A percentile compares a stretch with the other conserved stretches of the same genome.
Conservation (phyloP, 2,888 invertebrate species). For the Drosophila villosipedis region DNA sequence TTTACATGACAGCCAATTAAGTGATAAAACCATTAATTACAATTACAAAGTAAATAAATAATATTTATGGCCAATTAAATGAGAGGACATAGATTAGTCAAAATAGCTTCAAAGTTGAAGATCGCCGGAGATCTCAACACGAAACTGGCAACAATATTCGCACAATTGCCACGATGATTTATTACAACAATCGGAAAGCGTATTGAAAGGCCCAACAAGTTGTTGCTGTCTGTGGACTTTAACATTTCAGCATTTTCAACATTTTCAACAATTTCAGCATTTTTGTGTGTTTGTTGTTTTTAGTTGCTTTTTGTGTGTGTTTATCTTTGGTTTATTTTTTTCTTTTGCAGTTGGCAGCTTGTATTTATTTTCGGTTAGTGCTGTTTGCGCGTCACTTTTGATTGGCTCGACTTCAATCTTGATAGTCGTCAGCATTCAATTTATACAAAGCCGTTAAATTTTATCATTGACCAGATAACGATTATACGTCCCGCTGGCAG, state of each 20-base stretch:
- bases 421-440: conserved; percentile 31
- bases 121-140: conserved; percentile 4
- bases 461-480: conserved; percentile 33
- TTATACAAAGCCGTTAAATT: conserved; percentile 26
- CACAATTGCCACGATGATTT: conserved; percentile 51
- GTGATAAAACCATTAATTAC: conserved; percentile 36
- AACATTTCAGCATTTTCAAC: conserved; percentile 5
- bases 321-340: background rate
- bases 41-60: conserved; percentile 8
- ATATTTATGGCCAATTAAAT: conserved; percentile 36
- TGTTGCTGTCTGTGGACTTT: conserved; percentile 13
- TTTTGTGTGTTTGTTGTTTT: conserved; percentile 3
- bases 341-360: conserved; percentile 13
- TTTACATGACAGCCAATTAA: conserved; percentile 53
- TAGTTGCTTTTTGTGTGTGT: background rate
- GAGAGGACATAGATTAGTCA: conserved; percentile 19
- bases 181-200: conserved; percentile 42
- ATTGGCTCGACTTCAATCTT: conserved; percentile 40
- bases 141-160: conserved; percentile 35
- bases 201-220: conserved; percentile 21
- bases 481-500: conserved; percentile 6
- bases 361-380: conserved; percentile 32
- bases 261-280: conserved; percentile 7
- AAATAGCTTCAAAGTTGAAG: background rate
- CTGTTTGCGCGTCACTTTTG: conserved; percentile 44